A percentile compares a stretch with the other conserved stretches of the same genome.
Evolutionary conservation across 2,888 invertebrate species (phyloP).

Genomic region (Dryococelus australis): DNA sequence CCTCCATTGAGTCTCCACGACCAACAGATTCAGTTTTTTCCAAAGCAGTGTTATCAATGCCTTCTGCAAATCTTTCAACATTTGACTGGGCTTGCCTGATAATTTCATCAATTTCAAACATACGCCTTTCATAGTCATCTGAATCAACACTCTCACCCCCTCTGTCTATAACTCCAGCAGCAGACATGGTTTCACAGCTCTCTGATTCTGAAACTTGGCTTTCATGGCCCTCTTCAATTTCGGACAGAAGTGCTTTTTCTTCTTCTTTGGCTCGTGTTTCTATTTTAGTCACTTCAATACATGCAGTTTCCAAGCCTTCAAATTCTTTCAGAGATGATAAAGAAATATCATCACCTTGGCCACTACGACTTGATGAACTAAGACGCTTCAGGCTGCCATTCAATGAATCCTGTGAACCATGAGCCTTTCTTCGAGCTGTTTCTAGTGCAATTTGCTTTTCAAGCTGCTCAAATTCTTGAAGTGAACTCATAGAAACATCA

Average conservation of each 20-base stretch:
- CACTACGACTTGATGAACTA: slow-evolving; percentile 67
- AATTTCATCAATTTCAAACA: slow-evolving; percentile 74
- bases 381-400: slow-evolving; percentile 76
- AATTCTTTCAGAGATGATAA: slow-evolving; percentile 90
- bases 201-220: slow-evolving; percentile 65
- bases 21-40: slow-evolving; percentile 65
- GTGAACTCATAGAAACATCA: slow-evolving; percentile 88
- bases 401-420: slow-evolving; percentile 86
- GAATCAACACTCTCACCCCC: slow-evolving; percentile 63
- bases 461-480: slow-evolving; percentile 93
- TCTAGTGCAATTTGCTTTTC: slow-evolving; percentile 86
- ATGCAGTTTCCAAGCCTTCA: slow-evolving; percentile 89
- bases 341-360: slow-evolving; percentile 85
- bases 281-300: slow-evolving; percentile 81
- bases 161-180: slow-evolving; percentile 63
- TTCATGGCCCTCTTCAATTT: slow-evolving; percentile 66
- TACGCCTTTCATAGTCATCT: slow-evolving; percentile 70
- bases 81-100: slow-evolving; percentile 72
- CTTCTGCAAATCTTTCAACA: slow-evolving; percentile 64
- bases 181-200: slow-evolving; percentile 67
- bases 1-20: slow-evolving; percentile 63
- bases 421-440: slow-evolving; percentile 68
- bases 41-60: slow-evolving; percentile 59
- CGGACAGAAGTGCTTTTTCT: slow-evolving; percentile 72
- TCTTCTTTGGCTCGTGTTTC: slow-evolving; percentile 87